Base-by-base conservation (phyloP, 2,113 vertebrate genomes). In the Vanacampus margaritifer region DNA sequence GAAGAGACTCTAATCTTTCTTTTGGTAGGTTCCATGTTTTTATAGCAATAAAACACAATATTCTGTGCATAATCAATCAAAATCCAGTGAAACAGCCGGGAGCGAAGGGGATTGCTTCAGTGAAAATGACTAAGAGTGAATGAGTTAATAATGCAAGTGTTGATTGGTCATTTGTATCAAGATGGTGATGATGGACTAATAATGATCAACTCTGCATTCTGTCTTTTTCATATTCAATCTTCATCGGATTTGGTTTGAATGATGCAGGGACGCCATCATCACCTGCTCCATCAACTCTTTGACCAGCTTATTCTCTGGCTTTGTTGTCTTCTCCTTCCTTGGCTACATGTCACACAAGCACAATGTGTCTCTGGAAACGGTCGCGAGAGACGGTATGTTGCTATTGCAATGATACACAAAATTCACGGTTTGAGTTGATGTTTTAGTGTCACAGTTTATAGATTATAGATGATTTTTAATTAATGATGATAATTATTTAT, bases 271-370 rank as follows among this genome's bases (percentile, higher is more conserved):
- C 0, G 94, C 95, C 26, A 93, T 96, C 73, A 94, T 96, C 75
- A 95, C 95, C 84, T 95, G 91, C 70, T 95, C 94, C n/a, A 93
- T 96, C 84, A 96, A 95, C 85, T 95, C 94, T 23, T 83, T 96
- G 79, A 96, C 95, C 19, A 96, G 95, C 77, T 96, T 96, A 89
- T 95, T 95, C 89, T 95, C 94, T 0, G 94, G 95, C 43, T 96
- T 96, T 24, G 95, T 96, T 77, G 94, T 96, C 80, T 96, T 96
- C 89, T 95, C 95, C 62, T 95, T 95, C 87, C 90, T 96, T 68
- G 94, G 94, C 3, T 95, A 95, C 83, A 92, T 96, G 93, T 92
- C 95, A 3, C 90, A 95, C 67, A 95, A 95, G 76, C 95, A 95
- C 89, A 93, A 91, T 0, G 94, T 95, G n/a, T 88, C 92, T 75